These are phyloP conservation scores for Chamaetylas fuelleborni DNA, from an alignment of 2,113 vertebrate genomes.

Conservation along the genomic window DNA sequence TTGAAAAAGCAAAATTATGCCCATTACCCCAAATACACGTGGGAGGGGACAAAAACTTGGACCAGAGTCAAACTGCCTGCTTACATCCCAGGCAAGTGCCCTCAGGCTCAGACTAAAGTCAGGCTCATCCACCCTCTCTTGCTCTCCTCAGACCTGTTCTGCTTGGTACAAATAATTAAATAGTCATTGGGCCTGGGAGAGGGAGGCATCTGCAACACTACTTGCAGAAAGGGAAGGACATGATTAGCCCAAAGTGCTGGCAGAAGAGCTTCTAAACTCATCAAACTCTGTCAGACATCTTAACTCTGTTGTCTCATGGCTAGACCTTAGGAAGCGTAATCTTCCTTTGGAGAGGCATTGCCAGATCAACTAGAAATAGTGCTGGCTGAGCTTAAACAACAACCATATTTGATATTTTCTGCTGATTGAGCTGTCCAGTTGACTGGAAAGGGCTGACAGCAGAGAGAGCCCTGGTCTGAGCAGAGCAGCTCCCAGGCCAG, in stretches of 20 bases:
- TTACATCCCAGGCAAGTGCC: background rate
- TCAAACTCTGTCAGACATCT: background rate
- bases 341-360: constrained; percentile 7
- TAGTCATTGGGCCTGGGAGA: background rate
- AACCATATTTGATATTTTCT: constrained; percentile 58
- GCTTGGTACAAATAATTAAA: constrained; percentile 12
- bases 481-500: constrained; percentile 80
- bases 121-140: accelerated
- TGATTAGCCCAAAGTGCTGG: background rate
- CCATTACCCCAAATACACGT: background rate
- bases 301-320: background rate
- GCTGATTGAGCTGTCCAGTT: constrained; percentile 73
- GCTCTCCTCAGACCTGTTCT: background rate
- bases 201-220: background rate
- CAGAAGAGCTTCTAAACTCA: constrained; percentile 11
- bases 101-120: background rate
- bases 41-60: background rate
- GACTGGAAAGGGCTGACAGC: constrained; percentile 81
- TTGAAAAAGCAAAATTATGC: background rate
- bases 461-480: constrained; percentile 76
- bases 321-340: background rate
- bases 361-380: constrained; percentile 5
- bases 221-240: background rate
- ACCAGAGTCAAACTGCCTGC: background rate
- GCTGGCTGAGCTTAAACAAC: background rate